These are phyloP conservation scores for Pseudomyrmex gracilis DNA, from an alignment of 1,140 invertebrate genomes.

Conservation along the genomic window DNA sequence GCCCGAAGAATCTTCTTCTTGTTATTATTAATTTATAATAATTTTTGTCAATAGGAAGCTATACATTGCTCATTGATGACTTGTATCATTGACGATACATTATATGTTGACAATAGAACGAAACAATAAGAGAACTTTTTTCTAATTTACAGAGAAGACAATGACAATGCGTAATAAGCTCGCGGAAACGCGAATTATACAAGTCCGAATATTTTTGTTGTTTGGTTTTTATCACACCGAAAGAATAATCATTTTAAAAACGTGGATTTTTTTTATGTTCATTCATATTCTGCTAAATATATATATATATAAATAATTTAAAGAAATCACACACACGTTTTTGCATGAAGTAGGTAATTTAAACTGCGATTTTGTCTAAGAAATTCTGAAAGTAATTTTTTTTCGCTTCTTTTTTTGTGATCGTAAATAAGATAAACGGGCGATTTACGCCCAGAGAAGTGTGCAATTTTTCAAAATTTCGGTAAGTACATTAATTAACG, in stretches of 20 bases:
- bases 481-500: background rate
- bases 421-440: background rate
- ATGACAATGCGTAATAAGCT: background rate
- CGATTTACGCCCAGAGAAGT: background rate
- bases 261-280: background rate
- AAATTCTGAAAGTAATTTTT: background rate
- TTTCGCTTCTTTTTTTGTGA: background rate
- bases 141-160: conserved; percentile 25
- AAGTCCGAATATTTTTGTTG: conserved; percentile 7
- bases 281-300: background rate
- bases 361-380: background rate
- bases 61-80: conserved; percentile 7
- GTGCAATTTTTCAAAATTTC: conserved; percentile 17
- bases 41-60: background rate
- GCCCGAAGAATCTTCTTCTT: too few species aligned
- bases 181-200: background rate
- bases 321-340: background rate
- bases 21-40: too few species aligned
- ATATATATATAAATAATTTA: conserved; percentile 10
- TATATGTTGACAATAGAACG: background rate
- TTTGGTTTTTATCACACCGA: background rate
- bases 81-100: conserved; percentile 20
- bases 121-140: background rate
- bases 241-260: background rate
- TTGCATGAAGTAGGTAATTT: background rate